A percentile compares a stretch with the other conserved stretches of the same genome.
Conservation (phyloP, 2,797 vertebrate species). For the Acomys russatus region DNA sequence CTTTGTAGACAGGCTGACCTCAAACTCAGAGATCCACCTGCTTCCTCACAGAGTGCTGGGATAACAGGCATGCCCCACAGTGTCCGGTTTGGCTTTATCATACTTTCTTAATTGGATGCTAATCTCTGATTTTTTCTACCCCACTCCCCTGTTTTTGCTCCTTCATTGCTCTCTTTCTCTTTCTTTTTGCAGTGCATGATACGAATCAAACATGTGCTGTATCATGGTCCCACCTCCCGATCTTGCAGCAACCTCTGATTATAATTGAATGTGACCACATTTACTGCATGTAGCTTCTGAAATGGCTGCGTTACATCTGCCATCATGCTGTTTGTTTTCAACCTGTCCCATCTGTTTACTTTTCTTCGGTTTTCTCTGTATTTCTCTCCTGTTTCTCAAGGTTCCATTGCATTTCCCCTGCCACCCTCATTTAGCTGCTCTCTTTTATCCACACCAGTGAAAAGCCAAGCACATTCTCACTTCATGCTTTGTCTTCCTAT, state of each 20-base stretch:
- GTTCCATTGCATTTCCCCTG: neutral
- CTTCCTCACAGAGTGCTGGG: too few relatives aligned
- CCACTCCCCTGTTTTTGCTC: neutral
- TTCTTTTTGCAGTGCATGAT: too few relatives aligned
- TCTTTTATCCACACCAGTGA: neutral
- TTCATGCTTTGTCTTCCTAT: neutral
- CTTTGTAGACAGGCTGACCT: too few relatives aligned
- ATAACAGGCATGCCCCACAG: too few relatives aligned
- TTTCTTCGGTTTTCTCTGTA: neutral
- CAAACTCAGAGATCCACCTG: too few relatives aligned
- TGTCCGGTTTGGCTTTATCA: neutral
- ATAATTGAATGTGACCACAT: slow-evolving; percentile 46
- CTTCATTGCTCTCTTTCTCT: neutral
- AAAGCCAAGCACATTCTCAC: neutral
- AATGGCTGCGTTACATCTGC: slow-evolving; percentile 40
- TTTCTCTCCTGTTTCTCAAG: neutral
- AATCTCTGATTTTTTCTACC: neutral
- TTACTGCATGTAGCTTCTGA: slow-evolving; percentile 58
- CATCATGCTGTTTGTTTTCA: slow-evolving; percentile 32
- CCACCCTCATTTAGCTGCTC: neutral
- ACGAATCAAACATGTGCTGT: neutral
- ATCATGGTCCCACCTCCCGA: too few relatives aligned
- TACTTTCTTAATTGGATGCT: slow-evolving; percentile 28
- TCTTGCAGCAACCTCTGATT: neutral
- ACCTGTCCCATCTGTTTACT: slow-evolving; percentile 14